A percentile compares a stretch with the other conserved stretches of the same genome.
These are phyloP conservation scores for Laupala kohalensis DNA, from an alignment of 1,140 invertebrate species.

Conservation along the genomic window DNA sequence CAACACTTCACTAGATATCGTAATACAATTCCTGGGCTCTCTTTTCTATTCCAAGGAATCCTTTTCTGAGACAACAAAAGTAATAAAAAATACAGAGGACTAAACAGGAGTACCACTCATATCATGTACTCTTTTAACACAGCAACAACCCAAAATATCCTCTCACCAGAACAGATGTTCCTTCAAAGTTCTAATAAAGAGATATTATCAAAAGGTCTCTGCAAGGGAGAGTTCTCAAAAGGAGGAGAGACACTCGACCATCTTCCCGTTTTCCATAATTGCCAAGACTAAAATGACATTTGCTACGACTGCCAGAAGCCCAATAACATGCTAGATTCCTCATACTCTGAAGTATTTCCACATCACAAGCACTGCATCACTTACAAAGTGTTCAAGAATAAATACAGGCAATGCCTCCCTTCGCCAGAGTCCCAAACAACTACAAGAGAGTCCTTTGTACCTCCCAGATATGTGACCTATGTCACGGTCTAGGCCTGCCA, in stretches of 20 bases:
- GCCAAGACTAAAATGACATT: not conserved
- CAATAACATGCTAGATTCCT: not conserved
- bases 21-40: not conserved
- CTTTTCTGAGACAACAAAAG: not conserved
- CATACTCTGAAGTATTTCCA: not conserved
- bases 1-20: not conserved
- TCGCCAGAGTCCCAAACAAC: slow-evolving; percentile 5
- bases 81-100: not conserved
- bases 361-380: not conserved
- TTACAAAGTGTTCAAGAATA: not conserved
- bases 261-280: slow-evolving; percentile 1
- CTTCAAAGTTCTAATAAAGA: slow-evolving; percentile 2
- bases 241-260: slow-evolving; percentile 2
- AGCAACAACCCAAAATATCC: not conserved
- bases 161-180: not conserved
- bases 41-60: not conserved
- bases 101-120: not conserved
- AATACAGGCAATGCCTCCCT: not conserved
- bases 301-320: not conserved
- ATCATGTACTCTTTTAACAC: not conserved
- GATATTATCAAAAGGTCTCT: not conserved
- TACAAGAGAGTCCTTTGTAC: slow-evolving; percentile 7
- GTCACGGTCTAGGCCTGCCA: not conserved
- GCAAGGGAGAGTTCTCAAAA: not conserved
- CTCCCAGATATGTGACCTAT: slow-evolving; percentile 5